A percentile compares a stretch with the other conserved stretches of the same genome.
Conservation (phyloP, 2,113 vertebrate genomes). For the Proteles cristata region DNA sequence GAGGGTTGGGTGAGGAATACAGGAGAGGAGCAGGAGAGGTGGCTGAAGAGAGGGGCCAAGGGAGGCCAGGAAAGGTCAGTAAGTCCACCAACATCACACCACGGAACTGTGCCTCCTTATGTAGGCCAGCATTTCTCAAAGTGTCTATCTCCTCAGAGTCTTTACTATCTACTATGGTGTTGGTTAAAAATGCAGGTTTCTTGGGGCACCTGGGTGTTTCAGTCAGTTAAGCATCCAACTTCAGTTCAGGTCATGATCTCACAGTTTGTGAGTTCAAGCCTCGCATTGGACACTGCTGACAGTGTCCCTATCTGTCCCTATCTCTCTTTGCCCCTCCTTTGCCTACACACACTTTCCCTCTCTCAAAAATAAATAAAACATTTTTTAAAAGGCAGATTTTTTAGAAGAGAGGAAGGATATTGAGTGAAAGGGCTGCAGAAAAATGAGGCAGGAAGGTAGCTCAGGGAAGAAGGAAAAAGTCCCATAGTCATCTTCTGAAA, state of each 20-base stretch:
- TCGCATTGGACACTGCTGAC: too few relatives aligned
- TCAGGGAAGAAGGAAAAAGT: not conserved
- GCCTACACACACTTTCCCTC: too few relatives aligned
- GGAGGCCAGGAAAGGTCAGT: too few relatives aligned
- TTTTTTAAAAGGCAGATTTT: not conserved
- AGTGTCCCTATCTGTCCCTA: too few relatives aligned
- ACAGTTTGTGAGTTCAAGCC: too few relatives aligned
- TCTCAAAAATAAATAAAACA: too few relatives aligned
- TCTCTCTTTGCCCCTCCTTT: too few relatives aligned
- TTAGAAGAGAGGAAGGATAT: not conserved
- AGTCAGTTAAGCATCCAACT: too few relatives aligned
- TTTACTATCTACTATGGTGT: not conserved
- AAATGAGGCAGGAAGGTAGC: not conserved
- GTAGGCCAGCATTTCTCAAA: not conserved
- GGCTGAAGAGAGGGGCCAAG: not conserved
- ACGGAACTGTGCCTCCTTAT: not conserved
- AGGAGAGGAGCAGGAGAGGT: not conserved
- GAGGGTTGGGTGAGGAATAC: too few relatives aligned
- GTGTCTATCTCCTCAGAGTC: not conserved
- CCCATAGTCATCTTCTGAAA: not conserved
- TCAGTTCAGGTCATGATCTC: too few relatives aligned
- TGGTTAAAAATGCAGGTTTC: not conserved
- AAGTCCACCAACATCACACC: fast-evolving
- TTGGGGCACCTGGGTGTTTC: not conserved
- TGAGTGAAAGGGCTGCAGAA: not conserved